Conservation (phyloP, 2,888 invertebrate genomes). For the Drosophila sordidula region DNA sequence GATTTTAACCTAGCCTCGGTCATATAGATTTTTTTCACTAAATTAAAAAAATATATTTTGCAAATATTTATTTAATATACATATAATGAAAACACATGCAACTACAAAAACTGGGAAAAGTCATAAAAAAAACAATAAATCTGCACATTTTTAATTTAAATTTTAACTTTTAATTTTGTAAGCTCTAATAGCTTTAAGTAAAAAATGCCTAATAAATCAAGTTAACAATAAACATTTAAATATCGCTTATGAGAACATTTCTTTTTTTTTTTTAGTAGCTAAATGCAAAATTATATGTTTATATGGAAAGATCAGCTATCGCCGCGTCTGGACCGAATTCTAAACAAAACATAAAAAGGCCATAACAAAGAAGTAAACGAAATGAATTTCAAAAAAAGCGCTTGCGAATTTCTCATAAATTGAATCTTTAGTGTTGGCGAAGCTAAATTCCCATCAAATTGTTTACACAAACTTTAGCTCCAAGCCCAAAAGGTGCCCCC, state of each 20-base stretch:
- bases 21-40: no score
- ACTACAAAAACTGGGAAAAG: no score
- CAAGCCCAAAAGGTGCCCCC: slow-evolving; percentile 51
- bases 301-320: neutral
- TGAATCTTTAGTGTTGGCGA: slow-evolving; percentile 13
- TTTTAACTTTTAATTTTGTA: no score
- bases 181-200: neutral
- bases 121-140: no score
- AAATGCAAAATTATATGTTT: neutral
- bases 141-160: no score
- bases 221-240: neutral
- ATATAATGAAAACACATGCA: no score
- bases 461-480: slow-evolving; percentile 40
- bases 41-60: no score
- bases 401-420: slow-evolving; percentile 64
- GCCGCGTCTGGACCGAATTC: neutral
- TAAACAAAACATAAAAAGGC: slow-evolving; percentile 38
- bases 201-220: neutral
- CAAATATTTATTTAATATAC: no score
- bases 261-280: no score
- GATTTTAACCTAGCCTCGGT: neutral
- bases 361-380: slow-evolving; percentile 22
- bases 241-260: no score
- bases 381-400: slow-evolving; percentile 25
- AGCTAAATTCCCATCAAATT: slow-evolving; percentile 47